phyloP scores from a whole-genome alignment of 1,140 invertebrate species.

The Dinoponera quadriceps region DNA sequence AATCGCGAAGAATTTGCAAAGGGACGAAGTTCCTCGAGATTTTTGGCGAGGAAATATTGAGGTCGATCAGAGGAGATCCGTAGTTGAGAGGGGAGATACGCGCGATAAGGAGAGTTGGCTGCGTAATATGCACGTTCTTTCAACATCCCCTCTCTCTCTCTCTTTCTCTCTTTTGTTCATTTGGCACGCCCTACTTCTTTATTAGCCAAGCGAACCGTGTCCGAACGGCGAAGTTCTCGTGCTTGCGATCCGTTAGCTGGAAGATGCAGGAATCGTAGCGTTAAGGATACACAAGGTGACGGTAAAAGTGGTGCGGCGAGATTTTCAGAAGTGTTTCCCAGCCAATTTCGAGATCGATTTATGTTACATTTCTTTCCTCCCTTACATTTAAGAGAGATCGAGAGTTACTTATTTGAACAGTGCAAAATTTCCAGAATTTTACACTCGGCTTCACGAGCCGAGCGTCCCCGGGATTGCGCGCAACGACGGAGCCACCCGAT shows the following conservation, averaged over 20 bases:
- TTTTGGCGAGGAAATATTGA: no score
- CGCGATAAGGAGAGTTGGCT: no score
- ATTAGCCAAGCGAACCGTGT: background rate
- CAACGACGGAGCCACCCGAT: background rate
- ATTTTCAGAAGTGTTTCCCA: background rate
- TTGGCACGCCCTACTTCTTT: slow-evolving; percentile 7
- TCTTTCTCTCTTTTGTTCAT: background rate
- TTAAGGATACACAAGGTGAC: background rate
- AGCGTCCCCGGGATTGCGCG: background rate
- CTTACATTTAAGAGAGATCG: background rate
- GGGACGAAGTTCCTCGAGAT: no score
- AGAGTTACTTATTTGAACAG: slow-evolving; percentile 9
- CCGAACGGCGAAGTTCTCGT: background rate
- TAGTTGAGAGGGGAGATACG: no score
- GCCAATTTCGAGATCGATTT: background rate
- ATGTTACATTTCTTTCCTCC: background rate
- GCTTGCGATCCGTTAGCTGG: background rate
- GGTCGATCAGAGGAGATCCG: no score
- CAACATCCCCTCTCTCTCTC: background rate
- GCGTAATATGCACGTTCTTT: no score
- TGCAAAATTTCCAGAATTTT: background rate
- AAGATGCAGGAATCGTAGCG: background rate
- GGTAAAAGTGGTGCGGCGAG: background rate
- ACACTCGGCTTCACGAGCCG: background rate
- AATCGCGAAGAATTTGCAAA: no score